A percentile compares a stretch with the other conserved stretches of the same genome.
These are phyloP conservation scores for Amphilophus citrinellus DNA, from an alignment of 2,113 vertebrate genomes.

Conservation along the genomic window DNA sequence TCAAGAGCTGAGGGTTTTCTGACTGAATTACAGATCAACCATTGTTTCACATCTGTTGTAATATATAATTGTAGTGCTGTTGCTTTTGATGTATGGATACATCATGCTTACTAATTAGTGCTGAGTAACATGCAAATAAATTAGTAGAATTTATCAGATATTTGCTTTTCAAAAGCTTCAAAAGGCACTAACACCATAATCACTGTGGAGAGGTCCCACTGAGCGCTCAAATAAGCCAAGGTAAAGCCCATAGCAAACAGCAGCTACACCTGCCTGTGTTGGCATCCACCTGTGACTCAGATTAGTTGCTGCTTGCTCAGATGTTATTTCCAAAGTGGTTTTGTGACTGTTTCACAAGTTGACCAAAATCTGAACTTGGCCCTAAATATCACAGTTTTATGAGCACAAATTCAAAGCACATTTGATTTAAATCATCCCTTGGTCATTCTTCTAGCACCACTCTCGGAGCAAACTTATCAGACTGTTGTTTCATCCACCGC, in stretches of 20 bases:
- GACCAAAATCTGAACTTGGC: neutral
- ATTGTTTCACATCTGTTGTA: neutral
- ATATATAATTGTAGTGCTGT: neutral
- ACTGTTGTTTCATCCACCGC: neutral
- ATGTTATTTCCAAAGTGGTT: neutral
- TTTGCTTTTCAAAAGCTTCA: no score
- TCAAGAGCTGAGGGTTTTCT: neutral
- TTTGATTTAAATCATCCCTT: slow-evolving; percentile 2
- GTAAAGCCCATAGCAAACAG: neutral
- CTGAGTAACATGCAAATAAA: neutral
- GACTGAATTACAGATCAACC: neutral
- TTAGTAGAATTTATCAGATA: neutral
- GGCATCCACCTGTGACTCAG: neutral
- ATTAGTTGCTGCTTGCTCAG: neutral
- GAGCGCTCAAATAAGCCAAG: no score
- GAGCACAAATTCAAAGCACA: neutral
- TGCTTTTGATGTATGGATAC: neutral
- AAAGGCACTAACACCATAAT: no score
- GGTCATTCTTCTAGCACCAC: neutral
- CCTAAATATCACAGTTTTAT: neutral
- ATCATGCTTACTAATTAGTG: neutral
- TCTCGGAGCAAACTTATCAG: neutral
- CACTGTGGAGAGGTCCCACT: no score
- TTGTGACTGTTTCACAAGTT: neutral
- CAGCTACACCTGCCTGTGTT: neutral